A percentile compares a stretch with the other conserved stretches of the same genome.
Conservation (phyloP, 2,888 invertebrate genomes). For the Agrochola litura region DNA sequence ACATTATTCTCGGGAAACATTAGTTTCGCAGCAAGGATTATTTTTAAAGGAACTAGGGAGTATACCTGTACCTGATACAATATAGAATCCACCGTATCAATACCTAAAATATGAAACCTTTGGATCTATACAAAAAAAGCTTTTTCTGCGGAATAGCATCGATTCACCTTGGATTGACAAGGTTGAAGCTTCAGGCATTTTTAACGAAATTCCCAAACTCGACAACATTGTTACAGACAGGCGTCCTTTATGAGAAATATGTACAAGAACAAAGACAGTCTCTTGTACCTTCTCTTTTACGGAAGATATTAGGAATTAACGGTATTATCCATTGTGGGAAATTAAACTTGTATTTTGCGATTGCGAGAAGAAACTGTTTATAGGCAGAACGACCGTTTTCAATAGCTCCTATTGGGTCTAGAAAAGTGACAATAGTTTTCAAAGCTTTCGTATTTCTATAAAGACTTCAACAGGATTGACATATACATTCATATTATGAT, state of each 20-base stretch:
- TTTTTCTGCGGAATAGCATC: slow-evolving; percentile 5
- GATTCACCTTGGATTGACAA: slow-evolving; percentile 16
- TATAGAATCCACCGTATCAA: not conserved
- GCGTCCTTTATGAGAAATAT: slow-evolving; percentile 2
- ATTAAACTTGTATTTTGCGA: not conserved
- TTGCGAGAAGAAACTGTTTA: not conserved
- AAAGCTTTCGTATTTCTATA: not conserved
- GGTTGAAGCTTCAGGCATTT: slow-evolving; percentile 23
- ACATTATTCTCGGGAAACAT: too few relatives aligned
- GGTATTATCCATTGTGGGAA: not conserved
- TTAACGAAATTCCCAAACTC: slow-evolving; percentile 28
- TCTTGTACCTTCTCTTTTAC: too few relatives aligned
- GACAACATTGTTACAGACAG: slow-evolving; percentile 5
- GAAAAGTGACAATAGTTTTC: not conserved
- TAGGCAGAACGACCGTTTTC: not conserved
- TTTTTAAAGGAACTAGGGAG: not conserved
- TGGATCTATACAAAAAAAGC: not conserved
- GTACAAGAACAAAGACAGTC: not conserved
- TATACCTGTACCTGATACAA: not conserved
- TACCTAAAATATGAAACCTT: not conserved
- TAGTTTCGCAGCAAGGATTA: not conserved
- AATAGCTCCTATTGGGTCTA: too few relatives aligned
- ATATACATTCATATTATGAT: too few relatives aligned
- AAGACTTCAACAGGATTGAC: not conserved
- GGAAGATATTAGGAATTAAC: not conserved